These are phyloP conservation scores for Polydrusus pterygomalis DNA, from an alignment of 2,888 invertebrate genomes.

Conservation along the genomic window DNA sequence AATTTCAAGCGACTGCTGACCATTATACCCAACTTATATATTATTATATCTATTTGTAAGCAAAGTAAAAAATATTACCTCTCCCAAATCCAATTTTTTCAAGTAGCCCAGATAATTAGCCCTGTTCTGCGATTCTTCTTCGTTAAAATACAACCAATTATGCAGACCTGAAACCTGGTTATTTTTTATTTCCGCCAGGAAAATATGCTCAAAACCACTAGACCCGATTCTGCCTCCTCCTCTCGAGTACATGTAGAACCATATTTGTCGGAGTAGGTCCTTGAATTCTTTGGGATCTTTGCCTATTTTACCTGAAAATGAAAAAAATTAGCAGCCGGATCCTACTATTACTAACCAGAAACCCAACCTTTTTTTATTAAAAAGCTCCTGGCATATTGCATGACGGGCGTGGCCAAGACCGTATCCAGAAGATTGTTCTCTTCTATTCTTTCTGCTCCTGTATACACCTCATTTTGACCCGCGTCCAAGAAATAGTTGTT, in stretches of 20 bases:
- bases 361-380: conserved; percentile 77
- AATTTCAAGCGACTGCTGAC: too few species aligned
- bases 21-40: too few species aligned
- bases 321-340: too few species aligned
- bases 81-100: conserved; percentile 81
- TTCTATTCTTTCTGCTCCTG: conserved; percentile 83
- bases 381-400: conserved; percentile 82
- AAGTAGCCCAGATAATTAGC: conserved; percentile 88
- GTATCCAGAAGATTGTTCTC: conserved; percentile 87
- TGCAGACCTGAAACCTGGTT: conserved; percentile 89
- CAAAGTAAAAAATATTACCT: conserved; percentile 73
- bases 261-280: conserved; percentile 82
- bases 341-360: too few species aligned
- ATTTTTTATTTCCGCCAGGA: conserved; percentile 90
- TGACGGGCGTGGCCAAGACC: conserved; percentile 84
- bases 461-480: conserved; percentile 84
- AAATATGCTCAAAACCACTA: conserved; percentile 94
- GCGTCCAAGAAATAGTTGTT: conserved; percentile 91
- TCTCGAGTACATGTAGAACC: conserved; percentile 90
- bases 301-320: conserved; percentile 75
- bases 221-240: conserved; percentile 87
- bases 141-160: conserved; percentile 91
- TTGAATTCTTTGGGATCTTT: conserved; percentile 82
- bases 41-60: background rate
- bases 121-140: conserved; percentile 82